phyloP scores from a whole-genome alignment of 2,888 invertebrate species.

The Drosophila anomalata region DNA sequence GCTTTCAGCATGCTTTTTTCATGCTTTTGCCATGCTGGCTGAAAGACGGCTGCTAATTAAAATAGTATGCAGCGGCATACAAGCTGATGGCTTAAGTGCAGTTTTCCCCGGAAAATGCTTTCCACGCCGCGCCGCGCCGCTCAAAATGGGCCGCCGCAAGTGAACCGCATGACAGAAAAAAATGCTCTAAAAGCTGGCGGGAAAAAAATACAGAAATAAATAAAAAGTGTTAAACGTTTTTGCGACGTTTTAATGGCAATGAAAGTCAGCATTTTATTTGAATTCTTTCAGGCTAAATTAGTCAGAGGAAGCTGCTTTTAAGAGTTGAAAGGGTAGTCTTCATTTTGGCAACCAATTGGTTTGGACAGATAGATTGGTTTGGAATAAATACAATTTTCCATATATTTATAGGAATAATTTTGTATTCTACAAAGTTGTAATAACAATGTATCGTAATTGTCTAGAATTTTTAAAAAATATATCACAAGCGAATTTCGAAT shows the following conservation, averaged over 20 bases:
- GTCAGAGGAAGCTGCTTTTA: neutral
- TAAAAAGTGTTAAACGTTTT: constrained; percentile 19
- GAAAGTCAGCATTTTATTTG: neutral
- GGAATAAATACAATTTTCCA: no score
- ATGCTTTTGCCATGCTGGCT: constrained; percentile 23
- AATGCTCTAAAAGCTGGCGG: neutral
- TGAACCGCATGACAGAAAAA: constrained; percentile 8
- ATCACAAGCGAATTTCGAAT: no score
- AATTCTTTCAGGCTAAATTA: neutral
- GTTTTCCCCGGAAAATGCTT: constrained; percentile 45
- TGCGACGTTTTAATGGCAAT: neutral
- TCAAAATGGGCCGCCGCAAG: constrained; percentile 29
- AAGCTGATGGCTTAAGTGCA: constrained; percentile 40
- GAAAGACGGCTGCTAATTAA: constrained; percentile 61
- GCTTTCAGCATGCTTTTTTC: neutral
- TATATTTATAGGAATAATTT: no score
- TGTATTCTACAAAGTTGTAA: no score
- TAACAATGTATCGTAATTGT: no score
- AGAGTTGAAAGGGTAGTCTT: neutral
- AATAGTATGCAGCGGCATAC: constrained; percentile 57
- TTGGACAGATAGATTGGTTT: no score
- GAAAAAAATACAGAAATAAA: neutral
- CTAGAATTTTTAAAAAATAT: no score
- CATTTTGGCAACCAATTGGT: no score
- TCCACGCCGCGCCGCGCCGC: constrained; percentile 6